Conservation (phyloP, 2,797 vertebrate species). For the Myripristis jacobus region DNA sequence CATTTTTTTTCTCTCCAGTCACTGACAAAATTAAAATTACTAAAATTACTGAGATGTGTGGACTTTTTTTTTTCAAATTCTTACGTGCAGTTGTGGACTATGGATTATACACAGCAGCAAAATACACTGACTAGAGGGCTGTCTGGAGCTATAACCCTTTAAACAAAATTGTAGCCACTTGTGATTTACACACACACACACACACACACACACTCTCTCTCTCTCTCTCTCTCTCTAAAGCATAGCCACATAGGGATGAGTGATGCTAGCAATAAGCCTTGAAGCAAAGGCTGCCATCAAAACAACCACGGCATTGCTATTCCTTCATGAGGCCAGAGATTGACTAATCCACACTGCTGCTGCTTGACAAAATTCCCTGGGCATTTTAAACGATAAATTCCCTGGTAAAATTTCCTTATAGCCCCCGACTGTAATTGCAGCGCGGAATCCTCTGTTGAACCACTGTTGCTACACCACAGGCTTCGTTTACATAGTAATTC, state of each 20-base stretch:
- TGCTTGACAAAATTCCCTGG: conserved; percentile 26
- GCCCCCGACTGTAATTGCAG: conserved; percentile 7
- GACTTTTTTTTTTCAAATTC: neutral
- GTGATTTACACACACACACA: conserved; percentile 11
- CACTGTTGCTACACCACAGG: conserved; percentile 8
- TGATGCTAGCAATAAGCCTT: conserved; percentile 29
- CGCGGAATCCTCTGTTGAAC: conserved; percentile 33
- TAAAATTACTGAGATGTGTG: neutral
- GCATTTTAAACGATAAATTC: conserved; percentile 51
- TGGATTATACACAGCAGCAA: neutral
- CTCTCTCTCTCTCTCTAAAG: neutral
- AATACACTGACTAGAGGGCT: neutral
- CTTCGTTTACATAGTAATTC: conserved; percentile 52
- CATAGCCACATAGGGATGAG: neutral
- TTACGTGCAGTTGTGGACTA: neutral
- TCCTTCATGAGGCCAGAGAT: conserved; percentile 29
- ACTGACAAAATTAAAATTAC: neutral
- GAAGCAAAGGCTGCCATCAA: conserved; percentile 37
- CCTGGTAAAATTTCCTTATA: conserved; percentile 29
- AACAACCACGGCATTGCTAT: conserved; percentile 41
- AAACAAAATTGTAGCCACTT: conserved; percentile 1
- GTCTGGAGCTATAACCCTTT: neutral
- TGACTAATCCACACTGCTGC: conserved; percentile 27
- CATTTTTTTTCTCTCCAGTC: too few relatives aligned
- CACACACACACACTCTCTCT: conserved; percentile 17